phyloP scores from a whole-genome alignment of 2,797 vertebrate genomes.

The Lacerta bilineata region DNA sequence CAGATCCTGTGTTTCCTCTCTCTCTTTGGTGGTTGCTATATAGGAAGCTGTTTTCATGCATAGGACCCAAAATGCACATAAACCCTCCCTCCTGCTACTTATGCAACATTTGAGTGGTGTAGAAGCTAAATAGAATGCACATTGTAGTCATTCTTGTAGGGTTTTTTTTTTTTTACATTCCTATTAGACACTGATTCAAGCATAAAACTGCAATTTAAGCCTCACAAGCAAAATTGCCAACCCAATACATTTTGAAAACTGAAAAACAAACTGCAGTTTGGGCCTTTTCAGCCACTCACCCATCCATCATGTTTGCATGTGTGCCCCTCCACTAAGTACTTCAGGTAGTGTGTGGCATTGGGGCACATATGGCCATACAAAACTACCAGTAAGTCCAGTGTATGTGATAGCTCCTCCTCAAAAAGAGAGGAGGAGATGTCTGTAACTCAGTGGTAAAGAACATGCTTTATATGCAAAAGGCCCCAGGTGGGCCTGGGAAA shows the following conservation, averaged over 20 bases:
- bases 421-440: background rate
- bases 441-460: background rate
- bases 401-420: background rate
- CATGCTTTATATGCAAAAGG: background rate
- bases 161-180: background rate
- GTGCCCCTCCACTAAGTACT: too few species aligned
- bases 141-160: background rate
- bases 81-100: background rate
- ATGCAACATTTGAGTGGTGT: background rate
- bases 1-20: too few species aligned
- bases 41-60: background rate
- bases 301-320: background rate
- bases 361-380: too few species aligned
- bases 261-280: background rate
- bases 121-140: background rate
- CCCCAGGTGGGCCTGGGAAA: background rate
- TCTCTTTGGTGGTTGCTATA: conserved; percentile 9
- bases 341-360: background rate
- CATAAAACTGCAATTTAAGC: background rate
- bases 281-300: background rate
- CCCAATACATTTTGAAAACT: background rate
- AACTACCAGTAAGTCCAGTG: background rate
- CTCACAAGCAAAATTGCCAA: background rate
- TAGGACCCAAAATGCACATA: background rate
- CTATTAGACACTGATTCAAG: background rate